A percentile compares a stretch with the other conserved stretches of the same genome.
Evolutionary conservation across 2,113 vertebrate species (phyloP).

Genomic region (Anguilla japonica): DNA sequence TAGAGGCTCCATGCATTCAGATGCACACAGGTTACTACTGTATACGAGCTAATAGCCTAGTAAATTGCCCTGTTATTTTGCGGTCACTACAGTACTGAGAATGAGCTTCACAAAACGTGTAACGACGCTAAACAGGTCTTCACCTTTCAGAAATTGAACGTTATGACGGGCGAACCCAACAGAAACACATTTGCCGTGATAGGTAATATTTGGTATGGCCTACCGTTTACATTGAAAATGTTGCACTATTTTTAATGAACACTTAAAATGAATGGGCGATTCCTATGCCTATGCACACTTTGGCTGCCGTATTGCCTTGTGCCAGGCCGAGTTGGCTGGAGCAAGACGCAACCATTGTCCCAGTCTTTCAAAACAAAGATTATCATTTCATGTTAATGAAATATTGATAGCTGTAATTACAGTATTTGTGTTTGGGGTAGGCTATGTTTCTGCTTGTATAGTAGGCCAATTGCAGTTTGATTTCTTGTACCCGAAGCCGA

Average conservation of each 20-base stretch:
- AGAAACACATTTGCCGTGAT: too few relatives aligned
- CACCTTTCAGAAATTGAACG: too few relatives aligned
- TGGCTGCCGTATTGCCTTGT: not conserved
- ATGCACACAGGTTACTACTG: not conserved
- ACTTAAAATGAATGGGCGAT: too few relatives aligned
- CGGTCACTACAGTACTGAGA: not conserved
- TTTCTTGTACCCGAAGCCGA: not conserved
- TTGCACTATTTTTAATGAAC: not conserved
- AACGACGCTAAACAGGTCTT: too few relatives aligned
- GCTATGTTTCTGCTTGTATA: not conserved
- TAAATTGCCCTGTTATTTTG: not conserved
- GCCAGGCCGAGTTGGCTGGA: not conserved
- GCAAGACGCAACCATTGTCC: not conserved
- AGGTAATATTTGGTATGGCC: too few relatives aligned
- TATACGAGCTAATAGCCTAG: constrained; percentile 29
- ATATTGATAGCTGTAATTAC: not conserved
- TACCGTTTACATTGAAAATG: too few relatives aligned
- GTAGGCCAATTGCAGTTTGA: not conserved
- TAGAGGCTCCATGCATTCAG: not conserved
- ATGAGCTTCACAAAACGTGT: too few relatives aligned
- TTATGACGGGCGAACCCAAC: too few relatives aligned
- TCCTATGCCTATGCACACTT: not conserved
- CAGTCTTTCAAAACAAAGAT: not conserved
- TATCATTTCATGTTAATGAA: not conserved
- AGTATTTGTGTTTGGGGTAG: not conserved